Percentiles rank a stretch among this genome's conserved stretches.
Conservation (phyloP, 2,888 invertebrate genomes). For the Apodemia zela region DNA sequence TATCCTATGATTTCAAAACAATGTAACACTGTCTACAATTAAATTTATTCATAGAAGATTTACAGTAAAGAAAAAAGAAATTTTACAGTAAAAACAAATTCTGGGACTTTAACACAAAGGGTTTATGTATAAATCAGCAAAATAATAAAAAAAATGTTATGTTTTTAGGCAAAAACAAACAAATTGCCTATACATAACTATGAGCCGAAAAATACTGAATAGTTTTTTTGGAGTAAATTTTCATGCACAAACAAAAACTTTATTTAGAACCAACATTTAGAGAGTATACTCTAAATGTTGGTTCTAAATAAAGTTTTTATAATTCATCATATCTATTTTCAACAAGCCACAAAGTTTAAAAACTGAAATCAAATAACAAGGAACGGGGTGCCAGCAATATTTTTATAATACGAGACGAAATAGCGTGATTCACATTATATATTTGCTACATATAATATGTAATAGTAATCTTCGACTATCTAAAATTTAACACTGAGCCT, state of each 20-base stretch:
- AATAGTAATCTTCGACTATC: no score
- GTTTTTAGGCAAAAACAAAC: not conserved
- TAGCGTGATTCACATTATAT: no score
- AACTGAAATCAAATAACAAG: not conserved
- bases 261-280: conserved; percentile 4
- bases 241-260: conserved; percentile 15
- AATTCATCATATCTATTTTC: conserved; percentile 2
- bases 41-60: not conserved
- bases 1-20: no score
- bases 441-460: no score
- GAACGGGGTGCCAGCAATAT: not conserved
- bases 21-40: not conserved
- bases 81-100: not conserved
- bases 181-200: not conserved
- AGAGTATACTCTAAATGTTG: no score
- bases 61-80: no score
- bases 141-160: not conserved
- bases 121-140: not conserved
- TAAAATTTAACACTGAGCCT: no score
- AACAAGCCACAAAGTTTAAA: not conserved
- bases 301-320: no score
- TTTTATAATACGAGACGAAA: not conserved
- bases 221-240: conserved; percentile 1
- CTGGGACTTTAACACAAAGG: not conserved
- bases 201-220: conserved; percentile 5